These are phyloP conservation scores for Strigamia maritima DNA, from an alignment of 2,888 invertebrate genomes.

Conservation along the genomic window DNA sequence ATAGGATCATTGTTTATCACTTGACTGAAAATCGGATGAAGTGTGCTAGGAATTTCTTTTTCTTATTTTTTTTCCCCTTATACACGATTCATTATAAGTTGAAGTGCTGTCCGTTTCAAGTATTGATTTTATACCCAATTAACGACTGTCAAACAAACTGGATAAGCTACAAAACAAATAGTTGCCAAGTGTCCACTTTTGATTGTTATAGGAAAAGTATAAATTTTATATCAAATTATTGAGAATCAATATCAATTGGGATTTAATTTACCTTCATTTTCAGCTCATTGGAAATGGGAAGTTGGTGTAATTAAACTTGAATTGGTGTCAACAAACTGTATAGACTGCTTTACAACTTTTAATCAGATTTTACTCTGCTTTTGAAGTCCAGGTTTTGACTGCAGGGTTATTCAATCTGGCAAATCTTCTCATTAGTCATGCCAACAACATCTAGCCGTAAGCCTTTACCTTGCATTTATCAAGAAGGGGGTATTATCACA, in stretches of 20 bases:
- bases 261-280: background rate
- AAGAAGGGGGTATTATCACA: background rate
- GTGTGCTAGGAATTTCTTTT: conserved; percentile 24
- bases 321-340: conserved; percentile 8
- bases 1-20: conserved; percentile 26
- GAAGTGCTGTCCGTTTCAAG: background rate
- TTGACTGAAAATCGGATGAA: background rate
- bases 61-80: background rate
- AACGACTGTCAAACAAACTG: background rate
- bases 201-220: no score
- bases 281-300: background rate
- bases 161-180: no score
- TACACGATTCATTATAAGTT: background rate
- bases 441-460: conserved; percentile 27
- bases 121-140: background rate
- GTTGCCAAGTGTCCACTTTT: no score
- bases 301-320: background rate
- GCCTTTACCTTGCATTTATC: conserved; percentile 31
- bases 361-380: conserved; percentile 13
- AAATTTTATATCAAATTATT: no score
- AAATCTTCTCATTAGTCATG: conserved; percentile 32
- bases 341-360: background rate
- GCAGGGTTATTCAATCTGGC: conserved; percentile 21
- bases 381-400: conserved; percentile 3
- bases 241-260: background rate